A percentile compares a stretch with the other conserved stretches of the same genome.
Conservation (phyloP, 2,797 vertebrate species). For the Somateria mollissima region DNA sequence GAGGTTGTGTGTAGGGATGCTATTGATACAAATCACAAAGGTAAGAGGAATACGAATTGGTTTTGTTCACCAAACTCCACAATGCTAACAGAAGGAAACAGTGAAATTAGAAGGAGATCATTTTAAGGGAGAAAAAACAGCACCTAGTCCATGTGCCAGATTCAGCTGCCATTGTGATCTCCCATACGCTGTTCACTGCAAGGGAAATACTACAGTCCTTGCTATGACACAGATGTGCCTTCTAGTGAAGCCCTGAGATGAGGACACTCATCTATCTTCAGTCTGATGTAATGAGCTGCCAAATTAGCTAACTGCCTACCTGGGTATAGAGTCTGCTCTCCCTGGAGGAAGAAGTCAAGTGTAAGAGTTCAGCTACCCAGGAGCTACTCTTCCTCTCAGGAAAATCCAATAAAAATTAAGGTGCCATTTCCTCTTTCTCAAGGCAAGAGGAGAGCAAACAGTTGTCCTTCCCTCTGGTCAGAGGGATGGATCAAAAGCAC, state of each 20-base stretch:
- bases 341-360: not conserved
- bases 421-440: not conserved
- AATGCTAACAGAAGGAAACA: not conserved
- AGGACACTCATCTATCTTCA: not conserved
- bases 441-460: not conserved
- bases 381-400: not conserved
- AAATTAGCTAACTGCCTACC: not conserved
- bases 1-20: not conserved
- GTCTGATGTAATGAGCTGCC: not conserved
- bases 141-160: not conserved
- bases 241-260: not conserved
- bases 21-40: not conserved
- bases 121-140: not conserved
- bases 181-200: not conserved
- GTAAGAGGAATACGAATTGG: not conserved
- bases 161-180: not conserved
- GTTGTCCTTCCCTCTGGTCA: not conserved
- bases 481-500: not conserved
- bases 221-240: not conserved
- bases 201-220: not conserved
- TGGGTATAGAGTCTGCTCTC: not conserved
- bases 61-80: not conserved
- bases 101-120: not conserved
- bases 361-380: not conserved
- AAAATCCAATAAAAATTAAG: not conserved